Conservation (phyloP, 2,888 invertebrate species). For the Busseola fusca region DNA sequence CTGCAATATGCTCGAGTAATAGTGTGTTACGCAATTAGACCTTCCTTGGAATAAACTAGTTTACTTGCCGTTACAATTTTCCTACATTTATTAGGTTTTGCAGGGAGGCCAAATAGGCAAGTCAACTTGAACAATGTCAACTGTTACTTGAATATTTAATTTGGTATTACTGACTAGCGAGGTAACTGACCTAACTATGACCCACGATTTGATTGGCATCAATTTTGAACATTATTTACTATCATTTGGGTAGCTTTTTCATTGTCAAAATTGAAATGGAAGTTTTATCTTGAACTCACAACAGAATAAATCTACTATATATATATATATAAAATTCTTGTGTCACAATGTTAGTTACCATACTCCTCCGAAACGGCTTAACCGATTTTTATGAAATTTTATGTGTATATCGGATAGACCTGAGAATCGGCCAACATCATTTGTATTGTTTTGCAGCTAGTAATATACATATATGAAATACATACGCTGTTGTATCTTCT, state of each 20-base stretch:
- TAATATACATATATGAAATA: conserved; percentile 35
- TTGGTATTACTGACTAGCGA: not conserved
- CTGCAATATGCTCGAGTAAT: no score
- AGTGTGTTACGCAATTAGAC: not conserved
- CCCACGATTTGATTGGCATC: not conserved
- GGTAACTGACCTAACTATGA: not conserved
- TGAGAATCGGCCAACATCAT: no score
- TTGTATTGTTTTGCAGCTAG: no score
- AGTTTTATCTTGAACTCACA: conserved; percentile 22
- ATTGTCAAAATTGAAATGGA: not conserved
- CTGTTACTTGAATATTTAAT: conserved; percentile 2
- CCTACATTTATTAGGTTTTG: not conserved
- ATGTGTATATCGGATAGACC: no score
- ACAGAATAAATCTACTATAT: no score
- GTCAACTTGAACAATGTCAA: not conserved
- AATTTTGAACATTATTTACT: conserved; percentile 6
- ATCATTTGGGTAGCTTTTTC: not conserved
- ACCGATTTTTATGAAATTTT: no score
- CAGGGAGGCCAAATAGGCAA: not conserved
- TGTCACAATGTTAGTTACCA: no score
- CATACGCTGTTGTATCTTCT: conserved; percentile 81
- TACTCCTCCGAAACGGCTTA: no score
- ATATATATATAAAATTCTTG: no score
- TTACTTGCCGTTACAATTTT: not conserved
- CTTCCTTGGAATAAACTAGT: not conserved